Evolutionary conservation across 2,797 vertebrate genomes (phyloP), one percentile per base, ranked within the genome.

Genomic region (Tolypeutes matacus): DNA sequence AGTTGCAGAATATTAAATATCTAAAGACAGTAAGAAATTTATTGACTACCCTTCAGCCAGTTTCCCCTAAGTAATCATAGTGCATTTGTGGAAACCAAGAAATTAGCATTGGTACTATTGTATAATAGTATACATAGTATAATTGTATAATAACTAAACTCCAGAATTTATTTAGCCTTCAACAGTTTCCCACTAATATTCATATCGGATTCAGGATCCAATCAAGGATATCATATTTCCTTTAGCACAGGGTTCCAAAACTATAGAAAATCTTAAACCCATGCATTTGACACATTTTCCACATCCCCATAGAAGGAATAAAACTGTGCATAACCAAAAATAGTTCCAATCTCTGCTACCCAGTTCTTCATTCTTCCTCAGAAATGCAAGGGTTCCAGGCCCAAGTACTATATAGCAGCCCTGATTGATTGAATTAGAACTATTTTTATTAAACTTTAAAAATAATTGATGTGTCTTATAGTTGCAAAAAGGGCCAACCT

Each of bases 321-420:
- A 18, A 89, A 67, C 49, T 14, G 31, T 17, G 2, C 21, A 31
- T 11, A 20, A 31, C 27, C 77, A 25, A 73, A 15, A 2, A 1
- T 2, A 29, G 1, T 18, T 53, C 34, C 56, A 58, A 49, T 3
- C 9, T 0, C 0, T 9, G 42, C n/a, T n/a, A 8, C 3, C 0
- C 11, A 3, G 23, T 25, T 34, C 18, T 39, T 8, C 4, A 3
- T 89, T 67, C 13, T 65, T 62, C 7, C 62, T 86, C 42, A 39
- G 36, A 86, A 95, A 78, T 14, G 7, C 46, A 80, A 56, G 34
- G 27, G 15, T 87, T 89, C 6, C 36, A n/a, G 29, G 62, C 4
- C 81, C 15, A 64, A 15, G 13, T 51, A 15, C 49, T 31, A 39
- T 34, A 8, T 64, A 8, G 60, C 15, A 46, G 23, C 2, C 7